These are phyloP conservation scores for Rotaria socialis DNA, from an alignment of 2,888 invertebrate genomes.

Conservation along the genomic window DNA sequence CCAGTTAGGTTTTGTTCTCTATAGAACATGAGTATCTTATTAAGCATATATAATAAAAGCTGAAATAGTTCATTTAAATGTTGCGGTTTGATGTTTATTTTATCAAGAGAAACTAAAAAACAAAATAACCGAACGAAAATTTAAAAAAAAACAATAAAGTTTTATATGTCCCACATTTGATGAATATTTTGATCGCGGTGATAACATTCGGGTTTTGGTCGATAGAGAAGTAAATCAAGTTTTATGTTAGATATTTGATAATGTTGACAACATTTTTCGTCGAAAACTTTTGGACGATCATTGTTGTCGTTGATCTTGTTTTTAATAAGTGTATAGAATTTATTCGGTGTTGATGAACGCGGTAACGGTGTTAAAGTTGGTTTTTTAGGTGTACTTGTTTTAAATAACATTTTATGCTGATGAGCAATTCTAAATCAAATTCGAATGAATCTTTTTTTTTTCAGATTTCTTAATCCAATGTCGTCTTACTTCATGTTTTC, in stretches of 20 bases:
- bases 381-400: constrained; percentile 11
- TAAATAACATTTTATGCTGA: neutral
- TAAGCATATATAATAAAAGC: too few relatives aligned
- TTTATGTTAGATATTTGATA: neutral
- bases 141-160: neutral
- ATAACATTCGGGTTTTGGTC: neutral
- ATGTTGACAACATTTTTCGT: neutral
- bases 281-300: neutral
- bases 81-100: too few relatives aligned
- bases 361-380: neutral
- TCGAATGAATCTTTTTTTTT: neutral
- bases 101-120: neutral
- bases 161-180: neutral
- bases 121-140: too few relatives aligned
- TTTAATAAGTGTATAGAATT: neutral
- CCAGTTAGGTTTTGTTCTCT: too few relatives aligned
- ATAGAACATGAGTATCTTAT: too few relatives aligned
- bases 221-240: neutral
- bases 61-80: too few relatives aligned
- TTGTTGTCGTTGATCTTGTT: neutral
- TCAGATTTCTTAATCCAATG: neutral
- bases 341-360: neutral
- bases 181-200: neutral
- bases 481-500: neutral
- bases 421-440: neutral